phyloP scores from a whole-genome alignment of 2,797 vertebrate genomes.

The Gadopsis marmoratus region DNA sequence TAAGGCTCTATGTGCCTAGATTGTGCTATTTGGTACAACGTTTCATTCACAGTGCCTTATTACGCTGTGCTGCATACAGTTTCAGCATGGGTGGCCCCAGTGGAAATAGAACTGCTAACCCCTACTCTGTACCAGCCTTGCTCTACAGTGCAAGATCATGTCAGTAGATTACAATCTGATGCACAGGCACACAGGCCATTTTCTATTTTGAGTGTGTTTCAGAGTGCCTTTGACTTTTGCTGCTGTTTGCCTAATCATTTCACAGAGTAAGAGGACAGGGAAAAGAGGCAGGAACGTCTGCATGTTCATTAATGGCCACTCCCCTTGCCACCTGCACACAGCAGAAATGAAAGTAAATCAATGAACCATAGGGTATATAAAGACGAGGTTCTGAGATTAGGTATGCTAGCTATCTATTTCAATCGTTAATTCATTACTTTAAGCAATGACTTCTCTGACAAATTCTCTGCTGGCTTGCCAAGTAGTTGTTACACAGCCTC shows the following conservation, averaged over 20 bases:
- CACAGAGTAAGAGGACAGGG: conserved; percentile 7
- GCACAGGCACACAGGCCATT: conserved; percentile 7
- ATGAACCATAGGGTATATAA: background rate
- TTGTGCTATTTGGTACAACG: background rate
- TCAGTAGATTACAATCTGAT: conserved; percentile 21
- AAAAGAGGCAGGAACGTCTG: background rate
- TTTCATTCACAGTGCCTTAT: background rate
- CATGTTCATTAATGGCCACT: conserved; percentile 20
- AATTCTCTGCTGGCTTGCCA: no score
- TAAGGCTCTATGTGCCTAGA: background rate
- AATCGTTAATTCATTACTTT: background rate
- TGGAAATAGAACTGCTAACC: conserved; percentile 32
- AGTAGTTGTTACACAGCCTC: no score
- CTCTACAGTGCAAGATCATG: conserved; percentile 13
- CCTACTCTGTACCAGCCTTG: background rate
- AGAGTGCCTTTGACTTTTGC: conserved; percentile 15
- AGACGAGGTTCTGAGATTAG: background rate
- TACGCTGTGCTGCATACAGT: background rate
- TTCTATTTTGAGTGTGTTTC: conserved; percentile 25
- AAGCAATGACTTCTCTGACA: no score
- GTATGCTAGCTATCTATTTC: background rate
- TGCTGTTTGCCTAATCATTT: conserved; percentile 28
- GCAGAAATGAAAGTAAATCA: background rate
- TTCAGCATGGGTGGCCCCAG: background rate
- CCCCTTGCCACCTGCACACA: background rate